Base-by-base conservation (phyloP, 2,888 invertebrate genomes). In the Abrostola triplasia region DNA sequence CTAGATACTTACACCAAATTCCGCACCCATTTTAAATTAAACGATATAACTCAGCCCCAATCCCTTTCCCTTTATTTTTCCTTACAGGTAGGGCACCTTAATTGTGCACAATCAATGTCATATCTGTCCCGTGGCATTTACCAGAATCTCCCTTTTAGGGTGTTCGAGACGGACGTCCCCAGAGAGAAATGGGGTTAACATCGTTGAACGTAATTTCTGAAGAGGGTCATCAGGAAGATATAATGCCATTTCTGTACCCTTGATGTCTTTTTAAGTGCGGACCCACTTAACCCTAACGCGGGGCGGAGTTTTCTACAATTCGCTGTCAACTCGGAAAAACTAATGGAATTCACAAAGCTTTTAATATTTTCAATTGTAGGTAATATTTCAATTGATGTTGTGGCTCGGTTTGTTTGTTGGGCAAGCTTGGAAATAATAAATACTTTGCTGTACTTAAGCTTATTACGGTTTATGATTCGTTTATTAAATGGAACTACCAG, bases 181-280 rank as follows among this genome's bases (percentile, higher is more conserved):
- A 53, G 81, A 79, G 81, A 86, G 84, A 84, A 90, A 88, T 84
- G 86, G 84, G 87, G 87, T 84, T 88, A 88, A 88, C 88, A 87
- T 88, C 86, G 86, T 89, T 87, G 88, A 86, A 84, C 85, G 89
- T 90, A 91, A 92, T 92, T 91, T 90, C 88, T 87, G 84, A 87
- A 87, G 88, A 89, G 91, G 92, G 92, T 90, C 92, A 92, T 92
- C 92, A 92, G 89, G 88, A 92, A 91, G 91, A 92, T 92, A 93
- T 93, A 93, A 93, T 91, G 90, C 92, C 88, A 90, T 92, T 92
- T 92, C 91, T 92, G 89, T 90, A 88, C 89, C 92, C 93, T 91
- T 94, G 93, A 94, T 94, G 94, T 93, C 89, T 93, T 93, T 94
- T 93, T 93, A 93, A 94, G 93, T 93, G 91, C 91, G 88, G 88